Base-by-base conservation (phyloP, 2,113 vertebrate genomes). In the Paratilapia polleni region DNA sequence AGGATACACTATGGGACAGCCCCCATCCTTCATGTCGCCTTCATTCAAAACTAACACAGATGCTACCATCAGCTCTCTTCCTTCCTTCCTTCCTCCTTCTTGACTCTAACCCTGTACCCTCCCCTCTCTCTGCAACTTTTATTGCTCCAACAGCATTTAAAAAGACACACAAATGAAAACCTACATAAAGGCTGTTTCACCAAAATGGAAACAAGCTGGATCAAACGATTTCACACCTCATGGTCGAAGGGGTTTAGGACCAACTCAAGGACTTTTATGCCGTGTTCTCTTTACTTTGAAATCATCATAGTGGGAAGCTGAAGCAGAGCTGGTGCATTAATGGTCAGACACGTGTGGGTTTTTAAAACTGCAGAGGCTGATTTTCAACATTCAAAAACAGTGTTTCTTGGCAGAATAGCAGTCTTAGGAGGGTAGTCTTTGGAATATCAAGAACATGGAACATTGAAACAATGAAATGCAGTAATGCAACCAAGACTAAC, bases 1-100 rank as follows among this genome's bases (percentile, higher is more conserved):
- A 81, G 77, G 75, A 91, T 77, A 70, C 38, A 85, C 84, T 70
- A 78, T 83, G 60, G 86, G 77, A 84, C 79, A 70, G 11, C 77
- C 68, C 82, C 87, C 83, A 47, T 88, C 83, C 85, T 88, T 58
- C 78, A 88, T 64, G 84, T 77, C 80, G 57, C 86, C 84, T 83
- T 81, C 60, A 77, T 85, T 85, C 79, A 92, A 91, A 94, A 91
- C 87, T 89, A 93, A 93, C 92, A 94, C 89, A 89, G 85, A 60
- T 34, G 77, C 87, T 77, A 83, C 76, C 73, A n/a, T 87, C 89
- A 84, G 83, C 87, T 82, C 78, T 66, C 87, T 82, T 66, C 87
- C 22, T 26, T 26, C 81, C 52, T 64, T 54, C 80, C 82, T 54
- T 19, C 0, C 70, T 81, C 87, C 68, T 89, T 84, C 79, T 85